Evolutionary conservation across 2,113 vertebrate species (phyloP), one percentile per base, ranked within the genome.

Genomic region (Epinephelus fuscoguttatus): DNA sequence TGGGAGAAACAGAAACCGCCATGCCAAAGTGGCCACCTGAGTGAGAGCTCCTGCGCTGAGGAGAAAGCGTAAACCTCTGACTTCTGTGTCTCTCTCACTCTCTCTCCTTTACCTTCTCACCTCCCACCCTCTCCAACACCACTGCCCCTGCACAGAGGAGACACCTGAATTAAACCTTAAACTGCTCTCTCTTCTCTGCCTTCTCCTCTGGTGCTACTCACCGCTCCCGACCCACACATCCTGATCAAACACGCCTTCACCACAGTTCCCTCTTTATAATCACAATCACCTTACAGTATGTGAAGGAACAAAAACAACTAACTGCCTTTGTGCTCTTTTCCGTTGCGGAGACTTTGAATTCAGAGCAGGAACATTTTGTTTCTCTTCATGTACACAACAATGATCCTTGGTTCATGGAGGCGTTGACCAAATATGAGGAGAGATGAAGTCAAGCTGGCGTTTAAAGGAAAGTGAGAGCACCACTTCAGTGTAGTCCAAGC

Each of bases 1-100:
- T 99, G 98, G 98, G 97, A 99, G 92, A 97, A 96, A 70, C 98
- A 96, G 93, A 99, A 98, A 92, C 94, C 96, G 4, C 96, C 97
- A 53, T 99, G 98, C 95, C 97, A 0, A 96, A 97, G 92, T n/a
- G 86, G 56, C n/a, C 82, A 59, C 49, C 52, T 89, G 78, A 91
- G 67, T 19, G 84, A 91, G 86, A 76, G 84, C 68, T 81, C 93
- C 69, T 95, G 95, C 69, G n/a, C 73, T 1, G 89, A 94, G 79
- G 84, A 86, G n/a, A 89, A 91, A 74, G 90, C 89, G 10, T 95
- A 92, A 94, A 62, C 57, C 49, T 42, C 37, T 67, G 21, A 56
- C 75, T 69, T 70, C 40, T 59, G 27, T 55, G 4, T 57, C 53
- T 53, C 18, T 60, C 45, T 85, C 45, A 15, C 70, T 61, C 74